These are phyloP conservation scores for Pan troglodytes DNA, from an alignment of 2,113 vertebrate genomes.

Conservation along the genomic window NHGRI_mPanTro3-v2.1_pri NC_072412.2:27548001-27548500, in stretches of 20 bases:
- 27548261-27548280: background rate
- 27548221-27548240: background rate
- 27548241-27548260: background rate
- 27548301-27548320: background rate
- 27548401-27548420: too few relatives aligned
- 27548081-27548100: background rate
- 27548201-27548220: background rate
- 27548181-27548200: background rate
- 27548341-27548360: background rate
- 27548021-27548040: background rate
- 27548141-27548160: background rate
- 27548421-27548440: background rate
- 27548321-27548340: background rate
- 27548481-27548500: background rate
- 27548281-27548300: background rate
- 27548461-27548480: background rate
- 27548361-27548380: background rate
- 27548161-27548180: background rate
- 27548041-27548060: background rate
- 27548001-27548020: background rate
- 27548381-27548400: constrained; percentile 14
- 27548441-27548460: background rate
- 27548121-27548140: background rate
- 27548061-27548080: background rate
- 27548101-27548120: background rate